Evolutionary conservation across 2,797 vertebrate genomes (phyloP).

Genomic region (Syngnathus acus): DNA sequence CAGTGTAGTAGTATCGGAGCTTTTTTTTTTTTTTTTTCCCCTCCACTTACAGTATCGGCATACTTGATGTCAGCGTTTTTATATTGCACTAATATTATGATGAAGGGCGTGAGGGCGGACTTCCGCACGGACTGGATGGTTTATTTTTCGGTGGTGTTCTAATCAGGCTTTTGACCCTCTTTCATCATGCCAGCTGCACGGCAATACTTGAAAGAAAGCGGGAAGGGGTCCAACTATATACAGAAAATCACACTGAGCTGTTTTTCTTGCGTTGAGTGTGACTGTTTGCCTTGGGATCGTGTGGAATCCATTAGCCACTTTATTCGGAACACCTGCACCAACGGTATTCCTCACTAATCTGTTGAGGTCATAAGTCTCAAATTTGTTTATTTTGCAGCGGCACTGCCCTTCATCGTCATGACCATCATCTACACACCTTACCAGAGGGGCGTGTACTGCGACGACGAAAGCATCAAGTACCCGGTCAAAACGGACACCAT

Average conservation of each 20-base stretch:
- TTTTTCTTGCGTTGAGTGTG: conserved; percentile 48
- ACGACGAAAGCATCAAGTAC: conserved; percentile 85
- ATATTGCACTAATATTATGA: neutral
- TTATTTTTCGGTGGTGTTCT: conserved; percentile 40
- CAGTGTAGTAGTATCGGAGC: too few relatives aligned
- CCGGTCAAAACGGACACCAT: conserved; percentile 84
- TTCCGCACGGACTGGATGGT: conserved; percentile 5
- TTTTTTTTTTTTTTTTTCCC: too few relatives aligned
- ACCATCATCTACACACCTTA: conserved; percentile 78
- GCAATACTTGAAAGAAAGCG: conserved; percentile 30
- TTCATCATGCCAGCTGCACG: conserved; percentile 33
- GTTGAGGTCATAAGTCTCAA: neutral
- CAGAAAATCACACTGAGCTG: conserved; percentile 30
- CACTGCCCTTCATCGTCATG: conserved; percentile 81
- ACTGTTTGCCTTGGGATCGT: conserved; percentile 22
- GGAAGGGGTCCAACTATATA: conserved; percentile 36
- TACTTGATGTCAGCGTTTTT: neutral
- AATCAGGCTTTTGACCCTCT: conserved; percentile 21
- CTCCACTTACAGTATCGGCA: too few relatives aligned
- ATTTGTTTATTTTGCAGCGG: conserved; percentile 58
- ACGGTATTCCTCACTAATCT: neutral
- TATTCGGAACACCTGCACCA: neutral
- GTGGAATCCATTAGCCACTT: neutral
- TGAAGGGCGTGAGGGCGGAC: neutral
- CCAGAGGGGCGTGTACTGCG: conserved; percentile 81